A percentile compares a stretch with the other conserved stretches of the same genome.
Conservation (phyloP, 2,888 invertebrate species). For the Tubulanus polymorphus region DNA sequence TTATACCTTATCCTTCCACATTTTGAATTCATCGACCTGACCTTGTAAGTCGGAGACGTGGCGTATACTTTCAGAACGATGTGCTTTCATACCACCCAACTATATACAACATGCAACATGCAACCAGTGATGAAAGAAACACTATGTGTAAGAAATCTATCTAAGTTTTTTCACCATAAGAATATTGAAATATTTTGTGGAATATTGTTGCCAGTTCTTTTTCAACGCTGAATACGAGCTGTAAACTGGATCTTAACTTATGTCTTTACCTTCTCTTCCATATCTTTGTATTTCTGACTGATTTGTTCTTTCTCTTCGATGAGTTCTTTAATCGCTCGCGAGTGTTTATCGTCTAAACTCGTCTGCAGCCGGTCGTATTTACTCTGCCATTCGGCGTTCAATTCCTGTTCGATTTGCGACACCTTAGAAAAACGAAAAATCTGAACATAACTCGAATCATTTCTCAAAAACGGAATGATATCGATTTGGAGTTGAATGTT, state of each 20-base stretch:
- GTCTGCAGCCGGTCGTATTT: conserved; percentile 38
- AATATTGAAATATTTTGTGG: too few species aligned
- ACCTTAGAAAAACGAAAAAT: conserved; percentile 24
- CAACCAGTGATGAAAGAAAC: too few species aligned
- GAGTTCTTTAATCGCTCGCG: conserved; percentile 30
- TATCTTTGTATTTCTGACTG: conserved; percentile 25
- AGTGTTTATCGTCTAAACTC: conserved; percentile 36
- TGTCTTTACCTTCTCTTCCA: conserved; percentile 33
- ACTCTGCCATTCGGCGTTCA: conserved; percentile 38
- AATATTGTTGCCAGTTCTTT: too few species aligned
- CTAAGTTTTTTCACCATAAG: too few species aligned
- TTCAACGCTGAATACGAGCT: too few species aligned
- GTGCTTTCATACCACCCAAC: conserved; percentile 5
- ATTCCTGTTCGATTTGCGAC: conserved; percentile 39
- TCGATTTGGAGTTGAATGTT: too few species aligned
- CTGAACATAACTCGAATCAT: too few species aligned
- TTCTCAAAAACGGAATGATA: too few species aligned
- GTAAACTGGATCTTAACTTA: too few species aligned
- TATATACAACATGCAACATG: conserved; percentile 1
- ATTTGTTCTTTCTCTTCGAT: conserved; percentile 37
- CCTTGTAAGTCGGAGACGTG: conserved; percentile 29
- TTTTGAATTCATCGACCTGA: conserved; percentile 34
- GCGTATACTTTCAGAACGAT: conserved; percentile 21
- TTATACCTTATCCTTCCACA: conserved; percentile 47
- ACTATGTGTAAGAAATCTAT: too few species aligned